These are phyloP conservation scores for Nudaria mundana DNA, from an alignment of 2,888 invertebrate genomes.

Conservation along the genomic window DNA sequence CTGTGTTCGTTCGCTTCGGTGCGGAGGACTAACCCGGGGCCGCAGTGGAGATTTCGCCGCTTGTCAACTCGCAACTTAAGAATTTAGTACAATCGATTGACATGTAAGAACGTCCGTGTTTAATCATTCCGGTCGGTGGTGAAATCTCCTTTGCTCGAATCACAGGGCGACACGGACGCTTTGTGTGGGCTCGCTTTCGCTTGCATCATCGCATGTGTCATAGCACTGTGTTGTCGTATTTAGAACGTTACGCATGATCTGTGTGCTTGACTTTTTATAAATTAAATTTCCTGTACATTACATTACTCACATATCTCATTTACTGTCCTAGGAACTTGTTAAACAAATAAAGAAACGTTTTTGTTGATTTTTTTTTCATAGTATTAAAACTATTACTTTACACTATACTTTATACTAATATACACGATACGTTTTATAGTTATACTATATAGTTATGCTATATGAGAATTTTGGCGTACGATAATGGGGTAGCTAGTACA, in stretches of 20 bases:
- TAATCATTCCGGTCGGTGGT: conserved; percentile 13
- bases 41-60: conserved; percentile 45
- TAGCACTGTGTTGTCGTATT: conserved; percentile 27
- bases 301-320: conserved; percentile 6
- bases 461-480: conserved; percentile 1
- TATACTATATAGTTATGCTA: conserved; percentile 22
- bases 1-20: conserved; percentile 68
- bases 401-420: too few relatives aligned
- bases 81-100: too few relatives aligned
- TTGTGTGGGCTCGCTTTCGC: conserved; percentile 49
- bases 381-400: conserved; percentile 1
- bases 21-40: conserved; percentile 62
- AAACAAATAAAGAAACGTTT: conserved; percentile 13
- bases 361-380: conserved; percentile 16
- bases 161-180: conserved; percentile 54
- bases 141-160: conserved; percentile 53
- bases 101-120: background rate
- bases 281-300: conserved; percentile 9
- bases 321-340: background rate
- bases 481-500: background rate
- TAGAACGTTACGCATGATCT: conserved; percentile 33
- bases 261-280: conserved; percentile 11
- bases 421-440: too few relatives aligned
- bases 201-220: conserved; percentile 45
- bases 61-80: background rate